These are phyloP conservation scores for Bacillus rossius DNA, from an alignment of 1,140 invertebrate species.

Conservation along the genomic window DNA sequence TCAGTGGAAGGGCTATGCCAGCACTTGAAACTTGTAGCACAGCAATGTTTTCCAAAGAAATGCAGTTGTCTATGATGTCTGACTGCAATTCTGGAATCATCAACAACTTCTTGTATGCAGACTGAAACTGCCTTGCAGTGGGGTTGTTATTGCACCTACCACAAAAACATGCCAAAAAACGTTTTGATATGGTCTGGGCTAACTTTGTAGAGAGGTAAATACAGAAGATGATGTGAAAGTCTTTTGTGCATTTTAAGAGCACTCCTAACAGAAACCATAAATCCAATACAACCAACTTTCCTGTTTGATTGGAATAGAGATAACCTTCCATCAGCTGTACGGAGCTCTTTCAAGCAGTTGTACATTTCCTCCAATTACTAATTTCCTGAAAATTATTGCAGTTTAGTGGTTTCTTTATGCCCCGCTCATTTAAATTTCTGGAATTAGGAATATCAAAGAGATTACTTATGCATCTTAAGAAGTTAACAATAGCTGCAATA, in stretches of 20 bases:
- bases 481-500: conserved; percentile 19
- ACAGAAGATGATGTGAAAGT: conserved; percentile 11
- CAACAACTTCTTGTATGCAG: conserved; percentile 28
- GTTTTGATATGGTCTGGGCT: conserved; percentile 40
- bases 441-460: conserved; percentile 32
- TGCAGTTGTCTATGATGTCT: too few species aligned
- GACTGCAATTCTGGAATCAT: too few species aligned
- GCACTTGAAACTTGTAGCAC: too few species aligned
- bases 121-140: conserved; percentile 28
- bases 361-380: background rate
- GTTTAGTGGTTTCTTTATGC: too few species aligned
- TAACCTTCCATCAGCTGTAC: too few species aligned
- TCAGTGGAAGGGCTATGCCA: too few species aligned
- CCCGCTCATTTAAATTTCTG: conserved; percentile 11
- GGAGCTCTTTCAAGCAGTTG: too few species aligned
- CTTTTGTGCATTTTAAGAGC: conserved; percentile 26
- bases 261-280: conserved; percentile 27
- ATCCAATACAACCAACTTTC: conserved; percentile 30
- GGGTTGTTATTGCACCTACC: conserved; percentile 40
- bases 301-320: conserved; percentile 10
- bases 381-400: too few species aligned
- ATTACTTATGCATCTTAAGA: conserved; percentile 28
- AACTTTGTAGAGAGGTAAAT: conserved; percentile 26
- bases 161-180: conserved; percentile 32
- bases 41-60: too few species aligned